Base-by-base conservation (phyloP, 2,888 invertebrate species). In the Andrena camellia region DNA sequence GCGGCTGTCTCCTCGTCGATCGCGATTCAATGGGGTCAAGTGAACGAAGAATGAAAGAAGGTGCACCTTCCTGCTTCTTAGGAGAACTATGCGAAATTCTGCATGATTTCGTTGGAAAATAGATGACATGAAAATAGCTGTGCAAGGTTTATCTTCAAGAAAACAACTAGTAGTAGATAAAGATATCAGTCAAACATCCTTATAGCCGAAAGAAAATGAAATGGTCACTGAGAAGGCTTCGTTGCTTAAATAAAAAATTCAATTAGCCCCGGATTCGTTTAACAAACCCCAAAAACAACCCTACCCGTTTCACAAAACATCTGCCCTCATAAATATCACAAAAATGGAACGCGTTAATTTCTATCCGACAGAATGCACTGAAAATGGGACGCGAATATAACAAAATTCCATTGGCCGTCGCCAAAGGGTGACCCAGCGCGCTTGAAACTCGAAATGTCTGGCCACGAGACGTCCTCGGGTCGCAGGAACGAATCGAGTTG, bases 401-500 rank as follows among this genome's bases (percentile, higher is more conserved):
- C 23, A 33, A 54, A 33, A 54, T 31, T 6, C 48, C 26, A 42
- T 23, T 3, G 48, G 29, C 42, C 10, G 23, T 57, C 23, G 31
- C 17, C 7, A 10, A 26, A 10, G 17, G n/a, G 29, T 31, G 60
- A 67, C 23, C 35, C 17, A 59, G 54, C 60, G 31, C 52, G 52
- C 50, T 78, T 54, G 52, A 78, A 57, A 26, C n/a, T 35, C 33
- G 23, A 48, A 48, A 67, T 29, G 63, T 78, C 60, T 68, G 26
- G 48, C 68, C 29, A 48, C 20, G 78, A 35, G 26, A 29, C 48
- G 71, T 71, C 31, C 35, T 33, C 29, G 42, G 26, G 59, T 20
- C 64, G 64, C 35, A 31, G 29, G 42, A 67, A 67, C 59, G 73
- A 81, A 80, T 80, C 67, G 81, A 81, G 73, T 72, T 59, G 57